Evolutionary conservation across 2,888 invertebrate genomes (phyloP), one percentile per base, ranked within the genome.

Genomic region (Drosophila meridionalis): DNA sequence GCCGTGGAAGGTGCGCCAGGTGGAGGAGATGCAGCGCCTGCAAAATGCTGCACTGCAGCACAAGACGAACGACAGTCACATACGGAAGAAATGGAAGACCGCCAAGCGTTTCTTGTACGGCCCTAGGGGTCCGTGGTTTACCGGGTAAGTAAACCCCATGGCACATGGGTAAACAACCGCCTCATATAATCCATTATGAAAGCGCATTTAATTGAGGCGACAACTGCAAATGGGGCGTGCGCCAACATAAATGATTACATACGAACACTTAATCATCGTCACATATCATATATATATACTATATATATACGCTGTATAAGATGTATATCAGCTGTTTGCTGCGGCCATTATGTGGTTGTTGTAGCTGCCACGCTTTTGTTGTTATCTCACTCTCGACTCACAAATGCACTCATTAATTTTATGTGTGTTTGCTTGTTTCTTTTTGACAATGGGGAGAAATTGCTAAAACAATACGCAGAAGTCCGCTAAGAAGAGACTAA

Each of bases 21-120:
- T 93, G 48, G 94, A 94, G 81, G 95, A 95, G 91, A 92, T 93
- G 78, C 92, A 93, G 59, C 93, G 95, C n/a, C 93, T 94, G 72
- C 93, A 94, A 83, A 93, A 94, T 76, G 89, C 93, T 38, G 89
- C 93, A 65, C 92, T 93, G 69, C 94, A 94, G 76, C 92, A 93
- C 69, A 93, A 94, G 60, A 94, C 94, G 64, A 94, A 94, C 82
- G 93, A 94, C 67, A 92, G 93, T 76, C 92, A 94, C 73, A 93
- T 94, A 48, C 92, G 94, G 78, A 93, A 94, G 67, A 94, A 94
- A 82, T 95, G 95, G 95, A 93, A 94, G 82, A 94, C 94, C 50
- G 93, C 94, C 53, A 94, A 94, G 85, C 92, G 94, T 75, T 95
- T 94, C 92, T 93, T 95, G 76, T 93, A 93, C 64, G 94, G 95